Conservation (phyloP, 2,888 invertebrate species). For the Elgonia sp. region DNA sequence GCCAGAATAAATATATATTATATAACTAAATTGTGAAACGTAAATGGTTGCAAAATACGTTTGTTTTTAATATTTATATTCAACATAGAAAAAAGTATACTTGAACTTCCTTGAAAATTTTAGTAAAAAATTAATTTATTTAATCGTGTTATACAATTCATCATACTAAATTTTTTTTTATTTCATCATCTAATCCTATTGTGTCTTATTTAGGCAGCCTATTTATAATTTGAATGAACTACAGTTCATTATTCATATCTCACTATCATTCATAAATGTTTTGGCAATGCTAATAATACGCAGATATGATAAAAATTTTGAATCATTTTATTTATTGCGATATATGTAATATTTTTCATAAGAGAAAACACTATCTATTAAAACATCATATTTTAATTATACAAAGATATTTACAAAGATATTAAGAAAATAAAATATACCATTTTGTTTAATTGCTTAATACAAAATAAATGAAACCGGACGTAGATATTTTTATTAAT, state of each 20-base stretch:
- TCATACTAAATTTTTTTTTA: constrained; percentile 3
- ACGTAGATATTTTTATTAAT: not conserved
- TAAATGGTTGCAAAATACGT: no score
- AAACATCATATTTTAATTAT: constrained; percentile 6
- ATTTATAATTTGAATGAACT: no score
- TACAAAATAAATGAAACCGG: no score
- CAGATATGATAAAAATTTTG: not conserved
- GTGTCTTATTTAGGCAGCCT: not conserved
- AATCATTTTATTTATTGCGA: not conserved
- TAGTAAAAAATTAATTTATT: no score
- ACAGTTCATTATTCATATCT: no score
- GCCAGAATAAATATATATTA: no score
- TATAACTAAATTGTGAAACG: no score
- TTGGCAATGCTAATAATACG: not conserved
- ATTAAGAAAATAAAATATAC: not conserved
- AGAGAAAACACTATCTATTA: not conserved
- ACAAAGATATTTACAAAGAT: not conserved
- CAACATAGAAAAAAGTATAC: no score
- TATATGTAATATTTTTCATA: not conserved
- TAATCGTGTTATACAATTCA: not conserved
- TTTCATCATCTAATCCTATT: not conserved
- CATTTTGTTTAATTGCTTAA: not conserved
- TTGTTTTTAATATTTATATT: no score
- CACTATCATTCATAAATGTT: not conserved
- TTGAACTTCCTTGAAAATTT: no score